phyloP scores from a whole-genome alignment of 2,797 vertebrate genomes.

The Myotis pilosus region DNA sequence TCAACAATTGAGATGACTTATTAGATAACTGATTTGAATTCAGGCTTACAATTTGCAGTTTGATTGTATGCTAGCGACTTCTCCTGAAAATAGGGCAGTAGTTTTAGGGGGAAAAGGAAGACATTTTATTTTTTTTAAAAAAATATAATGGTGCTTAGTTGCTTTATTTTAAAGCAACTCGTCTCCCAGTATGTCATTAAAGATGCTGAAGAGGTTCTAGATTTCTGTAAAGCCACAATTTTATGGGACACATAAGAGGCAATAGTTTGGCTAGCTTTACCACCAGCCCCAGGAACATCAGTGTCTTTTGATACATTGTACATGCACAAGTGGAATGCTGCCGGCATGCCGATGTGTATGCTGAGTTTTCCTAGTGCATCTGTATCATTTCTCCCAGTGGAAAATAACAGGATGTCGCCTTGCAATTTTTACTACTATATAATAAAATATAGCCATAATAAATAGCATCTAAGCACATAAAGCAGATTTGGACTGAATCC shows the following conservation, averaged over 20 bases:
- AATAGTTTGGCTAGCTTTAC: conserved; percentile 67
- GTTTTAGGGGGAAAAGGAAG: neutral
- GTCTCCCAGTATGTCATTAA: neutral
- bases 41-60: neutral
- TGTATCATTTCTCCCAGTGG: conserved; percentile 81
- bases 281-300: conserved; percentile 73
- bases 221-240: conserved; percentile 57
- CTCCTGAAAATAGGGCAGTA: neutral
- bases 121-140: neutral
- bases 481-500: conserved; percentile 77
- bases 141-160: neutral
- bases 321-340: conserved; percentile 72
- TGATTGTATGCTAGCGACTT: neutral
- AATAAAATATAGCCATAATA: conserved; percentile 84
- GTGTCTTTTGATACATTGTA: conserved; percentile 73
- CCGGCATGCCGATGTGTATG: conserved; percentile 60
- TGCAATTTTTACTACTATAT: conserved; percentile 82
- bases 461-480: conserved; percentile 81
- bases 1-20: neutral
- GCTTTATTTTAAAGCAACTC: neutral
- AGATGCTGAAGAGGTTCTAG: conserved; percentile 27
- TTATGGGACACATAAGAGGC: conserved; percentile 66
- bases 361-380: conserved; percentile 79
- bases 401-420: conserved; percentile 81
- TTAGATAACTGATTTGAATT: neutral